phyloP scores from a whole-genome alignment of 2,797 vertebrate species.

The Anguilla marmorata region DNA sequence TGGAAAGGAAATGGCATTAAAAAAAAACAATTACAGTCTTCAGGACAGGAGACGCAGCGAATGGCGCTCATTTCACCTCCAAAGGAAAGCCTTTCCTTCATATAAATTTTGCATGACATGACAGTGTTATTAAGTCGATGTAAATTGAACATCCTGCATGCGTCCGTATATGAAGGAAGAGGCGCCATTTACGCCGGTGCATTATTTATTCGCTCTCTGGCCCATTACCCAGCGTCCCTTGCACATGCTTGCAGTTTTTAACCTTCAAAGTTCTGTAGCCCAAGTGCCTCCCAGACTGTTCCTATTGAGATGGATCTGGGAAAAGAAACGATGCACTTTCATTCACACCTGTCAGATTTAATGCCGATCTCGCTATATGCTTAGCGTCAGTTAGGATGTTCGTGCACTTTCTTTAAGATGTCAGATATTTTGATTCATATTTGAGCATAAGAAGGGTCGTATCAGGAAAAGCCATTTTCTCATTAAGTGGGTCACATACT shows the following conservation, averaged over 20 bases:
- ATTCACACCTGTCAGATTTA: not conserved
- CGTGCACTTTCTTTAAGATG: too few species aligned
- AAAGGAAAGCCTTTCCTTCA: not conserved
- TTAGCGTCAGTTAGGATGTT: too few species aligned
- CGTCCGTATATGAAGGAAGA: not conserved
- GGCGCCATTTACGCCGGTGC: not conserved
- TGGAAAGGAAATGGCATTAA: not conserved
- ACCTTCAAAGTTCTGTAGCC: not conserved
- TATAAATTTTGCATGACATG: not conserved
- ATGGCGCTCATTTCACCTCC: not conserved
- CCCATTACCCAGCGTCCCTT: not conserved
- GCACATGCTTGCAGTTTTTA: not conserved
- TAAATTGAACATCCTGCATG: not conserved
- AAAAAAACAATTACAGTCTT: not conserved
- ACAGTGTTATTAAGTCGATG: not conserved
- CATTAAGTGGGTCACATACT: not conserved
- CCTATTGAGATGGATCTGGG: not conserved
- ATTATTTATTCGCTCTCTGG: not conserved
- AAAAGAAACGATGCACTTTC: not conserved
- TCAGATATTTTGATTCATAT: too few species aligned
- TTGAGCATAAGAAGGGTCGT: not conserved
- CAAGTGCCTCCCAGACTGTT: not conserved
- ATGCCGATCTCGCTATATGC: too few species aligned
- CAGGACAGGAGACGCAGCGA: not conserved
- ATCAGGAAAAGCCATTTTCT: not conserved